Evolutionary conservation across 2,113 vertebrate species (phyloP), one percentile per base, ranked within the genome.

Genomic region (Todiramphus chloris): DNA sequence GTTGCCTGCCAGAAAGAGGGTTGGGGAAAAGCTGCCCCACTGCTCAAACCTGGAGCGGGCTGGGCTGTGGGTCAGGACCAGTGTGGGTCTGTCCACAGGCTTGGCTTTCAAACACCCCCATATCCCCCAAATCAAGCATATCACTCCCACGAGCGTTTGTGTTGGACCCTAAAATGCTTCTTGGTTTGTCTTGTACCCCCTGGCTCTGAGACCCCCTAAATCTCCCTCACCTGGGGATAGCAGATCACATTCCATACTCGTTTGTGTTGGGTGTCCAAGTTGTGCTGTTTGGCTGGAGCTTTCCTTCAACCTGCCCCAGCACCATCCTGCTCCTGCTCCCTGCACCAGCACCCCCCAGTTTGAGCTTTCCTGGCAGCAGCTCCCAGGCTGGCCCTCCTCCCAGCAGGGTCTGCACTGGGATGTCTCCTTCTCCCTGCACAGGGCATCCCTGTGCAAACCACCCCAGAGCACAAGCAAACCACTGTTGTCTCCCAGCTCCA

Each of bases 191-290:
- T 35, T 62, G 41, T 44, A 69, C 4, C 1, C 13, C 6, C 6
- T 41, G 24, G 18, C 51, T 75, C 82, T 63, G 14, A 44, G 17
- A 60, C 55, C 51, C 30, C 23, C 50, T 2, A 33, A 41, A 76
- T 20, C 50, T 56, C 13, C 31, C 58, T 55, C 16, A 1, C 50
- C 0, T 31, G 16, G 66, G 48, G 23, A 3, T 1, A 8, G n/a
- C 35, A 90, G 66, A 19, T 33, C 3, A 3, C 31, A 41, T 3
- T 51, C 51, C 7, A 0, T 0, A 0, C 2, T 16, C 6, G 1
- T 16, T 56, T 48, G 35, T 30, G 10, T 6, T 10, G 16, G 4
- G 28, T 15, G 10, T 35, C 56, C 28, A 51, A 4, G 70, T 6
- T 25, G 21, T n/a, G 21, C 21, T 11, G n/a, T 27, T 66, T 21